Evolutionary conservation across 2,888 invertebrate genomes (phyloP).

Genomic region (Protophormia terraenovae): DNA sequence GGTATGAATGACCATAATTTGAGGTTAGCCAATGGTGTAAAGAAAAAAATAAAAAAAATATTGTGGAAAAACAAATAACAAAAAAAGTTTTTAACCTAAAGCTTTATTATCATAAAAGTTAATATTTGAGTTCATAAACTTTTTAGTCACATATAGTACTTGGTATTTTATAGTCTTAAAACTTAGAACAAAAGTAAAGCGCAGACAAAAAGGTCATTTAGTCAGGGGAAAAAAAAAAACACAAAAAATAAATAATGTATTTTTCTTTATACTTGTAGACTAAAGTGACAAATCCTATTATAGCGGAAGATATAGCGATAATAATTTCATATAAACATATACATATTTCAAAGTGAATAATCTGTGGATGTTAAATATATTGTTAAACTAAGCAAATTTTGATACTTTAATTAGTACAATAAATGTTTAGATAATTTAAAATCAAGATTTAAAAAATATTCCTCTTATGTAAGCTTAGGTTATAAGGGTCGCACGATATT

Average conservation of each 20-base stretch:
- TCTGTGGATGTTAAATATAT: background rate
- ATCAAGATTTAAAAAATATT: no score
- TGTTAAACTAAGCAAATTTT: background rate
- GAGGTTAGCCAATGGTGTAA: conserved; percentile 49
- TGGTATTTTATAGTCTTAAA: background rate
- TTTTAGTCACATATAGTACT: conserved; percentile 17
- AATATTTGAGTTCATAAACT: conserved; percentile 63
- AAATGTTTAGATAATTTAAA: background rate
- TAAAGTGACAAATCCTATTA: conserved; percentile 81
- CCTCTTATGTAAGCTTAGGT: no score
- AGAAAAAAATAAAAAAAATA: background rate
- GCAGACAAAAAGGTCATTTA: background rate
- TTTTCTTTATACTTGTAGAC: conserved; percentile 25
- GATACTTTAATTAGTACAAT: background rate
- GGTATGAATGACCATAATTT: conserved; percentile 63
- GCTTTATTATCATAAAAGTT: conserved; percentile 61
- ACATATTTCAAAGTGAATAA: no score
- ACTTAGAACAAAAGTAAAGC: background rate
- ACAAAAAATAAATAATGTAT: background rate
- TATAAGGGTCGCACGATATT: no score
- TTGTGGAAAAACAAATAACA: conserved; percentile 1
- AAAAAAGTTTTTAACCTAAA: conserved; percentile 53
- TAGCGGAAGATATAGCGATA: conserved; percentile 77
- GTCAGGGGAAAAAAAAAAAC: background rate
- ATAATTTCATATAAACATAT: no score